These are phyloP conservation scores for Bergia puertoricense DNA, from an alignment of 92 coral and sea anemone genomes.

Conservation along the genomic window DNA sequence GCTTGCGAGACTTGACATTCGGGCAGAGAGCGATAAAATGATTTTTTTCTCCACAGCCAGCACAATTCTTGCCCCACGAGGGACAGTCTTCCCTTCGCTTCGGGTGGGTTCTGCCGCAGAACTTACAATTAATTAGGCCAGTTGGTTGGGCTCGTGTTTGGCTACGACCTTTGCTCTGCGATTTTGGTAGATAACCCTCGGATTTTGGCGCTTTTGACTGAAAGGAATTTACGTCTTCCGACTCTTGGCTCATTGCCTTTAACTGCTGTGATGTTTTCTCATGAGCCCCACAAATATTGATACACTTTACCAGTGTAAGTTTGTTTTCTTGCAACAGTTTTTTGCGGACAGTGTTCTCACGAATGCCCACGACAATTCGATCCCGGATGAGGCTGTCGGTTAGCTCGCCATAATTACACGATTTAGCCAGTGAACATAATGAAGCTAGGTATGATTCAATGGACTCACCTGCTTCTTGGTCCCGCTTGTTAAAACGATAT, in stretches of 20 bases:
- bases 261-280: constrained; percentile 54
- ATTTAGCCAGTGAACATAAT: not conserved
- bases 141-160: constrained; percentile 7
- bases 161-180: constrained; percentile 18
- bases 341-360: constrained; percentile 54
- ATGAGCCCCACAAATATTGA: constrained; percentile 57
- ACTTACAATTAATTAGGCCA: constrained; percentile 9
- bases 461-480: constrained; percentile 50
- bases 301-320: constrained; percentile 61
- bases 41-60: constrained; percentile 30
- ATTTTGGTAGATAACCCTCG: not conserved
- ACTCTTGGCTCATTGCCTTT: constrained; percentile 34
- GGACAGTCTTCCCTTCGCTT: constrained; percentile 32
- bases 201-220: not conserved
- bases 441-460: constrained; percentile 49
- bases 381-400: constrained; percentile 46
- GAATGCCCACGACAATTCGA: constrained; percentile 54
- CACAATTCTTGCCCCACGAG: constrained; percentile 29
- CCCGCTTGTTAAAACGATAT: constrained; percentile 47
- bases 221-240: constrained; percentile 29
- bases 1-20: not conserved
- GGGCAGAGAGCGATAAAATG: constrained; percentile 6
- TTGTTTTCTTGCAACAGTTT: constrained; percentile 60
- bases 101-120: constrained; percentile 8
- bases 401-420: constrained; percentile 34